These are phyloP conservation scores for Campoplex nolae DNA, from an alignment of 2,888 invertebrate species.

Conservation along the genomic window DNA sequence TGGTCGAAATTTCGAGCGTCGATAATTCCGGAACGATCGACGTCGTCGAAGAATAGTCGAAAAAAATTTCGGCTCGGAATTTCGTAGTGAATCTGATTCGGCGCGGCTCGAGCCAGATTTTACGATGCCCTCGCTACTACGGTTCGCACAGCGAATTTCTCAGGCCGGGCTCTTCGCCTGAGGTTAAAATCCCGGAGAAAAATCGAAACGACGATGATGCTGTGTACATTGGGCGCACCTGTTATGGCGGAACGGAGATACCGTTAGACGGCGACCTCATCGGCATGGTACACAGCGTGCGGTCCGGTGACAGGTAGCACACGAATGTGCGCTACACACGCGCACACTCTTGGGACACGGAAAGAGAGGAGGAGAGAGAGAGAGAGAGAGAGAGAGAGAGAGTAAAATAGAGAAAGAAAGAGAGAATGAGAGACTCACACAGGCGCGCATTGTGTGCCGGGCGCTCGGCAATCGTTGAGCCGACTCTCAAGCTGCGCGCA, in stretches of 20 bases:
- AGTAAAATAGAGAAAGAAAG: neutral
- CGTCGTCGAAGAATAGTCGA: neutral
- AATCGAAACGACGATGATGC: conserved; percentile 49
- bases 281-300: conserved; percentile 69
- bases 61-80: neutral
- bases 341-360: neutral
- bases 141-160: too few relatives aligned
- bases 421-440: neutral
- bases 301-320: conserved; percentile 77
- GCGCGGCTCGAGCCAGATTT: neutral
- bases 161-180: conserved; percentile 4
- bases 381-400: neutral
- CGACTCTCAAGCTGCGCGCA: conserved; percentile 14
- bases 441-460: neutral
- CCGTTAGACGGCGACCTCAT: conserved; percentile 78
- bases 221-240: conserved; percentile 77
- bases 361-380: neutral
- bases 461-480: neutral
- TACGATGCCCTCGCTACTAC: too few relatives aligned
- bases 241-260: conserved; percentile 79
- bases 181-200: conserved; percentile 12
- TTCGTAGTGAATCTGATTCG: neutral
- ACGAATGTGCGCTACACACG: conserved; percentile 7
- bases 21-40: neutral
- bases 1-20: neutral